These are phyloP conservation scores for Gymnocephalus cernua DNA, from an alignment of 2,113 vertebrate species.

Conservation along the genomic window DNA sequence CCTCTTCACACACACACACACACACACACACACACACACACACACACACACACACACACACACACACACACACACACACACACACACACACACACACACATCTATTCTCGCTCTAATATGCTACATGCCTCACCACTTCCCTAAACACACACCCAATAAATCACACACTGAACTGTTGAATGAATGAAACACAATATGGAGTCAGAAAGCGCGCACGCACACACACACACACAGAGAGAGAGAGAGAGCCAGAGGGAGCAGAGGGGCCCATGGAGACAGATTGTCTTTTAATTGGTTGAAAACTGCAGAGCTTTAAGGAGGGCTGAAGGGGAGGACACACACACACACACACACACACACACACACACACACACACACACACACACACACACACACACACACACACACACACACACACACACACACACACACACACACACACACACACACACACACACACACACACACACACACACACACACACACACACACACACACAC, in stretches of 20 bases:
- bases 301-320: constrained; percentile 75
- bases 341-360: constrained; percentile 46
- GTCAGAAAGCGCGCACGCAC: constrained; percentile 10
- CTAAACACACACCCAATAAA: constrained; percentile 19
- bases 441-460: constrained; percentile 44
- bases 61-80: neutral
- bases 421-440: no score
- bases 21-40: constrained; percentile 28
- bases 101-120: no score
- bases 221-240: constrained; percentile 35
- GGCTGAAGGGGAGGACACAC: constrained; percentile 59
- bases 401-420: constrained; percentile 35
- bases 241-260: constrained; percentile 59
- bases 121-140: no score
- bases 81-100: constrained; percentile 25
- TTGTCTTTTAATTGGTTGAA: constrained; percentile 81
- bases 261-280: constrained; percentile 70
- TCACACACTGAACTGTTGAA: constrained; percentile 1
- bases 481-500: constrained; percentile 32
- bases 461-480: constrained; percentile 3
- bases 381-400: constrained; percentile 25
- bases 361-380: constrained; percentile 13
- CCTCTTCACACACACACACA: constrained; percentile 8
- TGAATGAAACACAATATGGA: no score
- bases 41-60: constrained; percentile 14